A percentile compares a stretch with the other conserved stretches of the same genome.
Conservation (phyloP, 2,797 vertebrate genomes). For the Pseudopleuronectes americanus region DNA sequence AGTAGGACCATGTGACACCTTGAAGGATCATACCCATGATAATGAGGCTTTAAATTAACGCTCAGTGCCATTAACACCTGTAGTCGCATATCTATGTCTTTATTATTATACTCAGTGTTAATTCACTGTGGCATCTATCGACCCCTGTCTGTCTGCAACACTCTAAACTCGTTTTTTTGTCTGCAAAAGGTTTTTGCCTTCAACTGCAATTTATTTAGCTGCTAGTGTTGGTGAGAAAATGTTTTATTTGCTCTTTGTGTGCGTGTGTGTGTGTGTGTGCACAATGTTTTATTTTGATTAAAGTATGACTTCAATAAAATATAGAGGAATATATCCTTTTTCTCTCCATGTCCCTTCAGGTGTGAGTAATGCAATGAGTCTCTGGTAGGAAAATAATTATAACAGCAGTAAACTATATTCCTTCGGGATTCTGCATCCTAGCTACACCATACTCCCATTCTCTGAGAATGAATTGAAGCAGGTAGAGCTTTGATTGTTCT, state of each 20-base stretch:
- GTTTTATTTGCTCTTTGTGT: too few relatives aligned
- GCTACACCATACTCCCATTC: too few relatives aligned
- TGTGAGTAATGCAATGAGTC: too few relatives aligned
- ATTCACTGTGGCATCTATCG: neutral
- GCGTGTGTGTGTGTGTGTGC: too few relatives aligned
- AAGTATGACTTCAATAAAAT: too few relatives aligned
- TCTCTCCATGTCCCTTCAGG: too few relatives aligned
- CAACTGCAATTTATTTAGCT: too few relatives aligned
- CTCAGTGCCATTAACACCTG: neutral
- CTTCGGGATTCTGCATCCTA: too few relatives aligned
- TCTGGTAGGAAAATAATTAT: neutral
- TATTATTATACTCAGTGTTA: conserved; percentile 3
- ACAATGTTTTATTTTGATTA: too few relatives aligned
- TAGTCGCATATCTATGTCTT: conserved; percentile 14
- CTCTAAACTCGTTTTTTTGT: neutral
- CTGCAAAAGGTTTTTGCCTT: neutral
- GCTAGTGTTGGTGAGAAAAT: too few relatives aligned
- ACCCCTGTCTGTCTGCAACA: conserved; percentile 5
- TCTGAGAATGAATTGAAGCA: conserved; percentile 1
- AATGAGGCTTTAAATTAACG: conserved; percentile 4
- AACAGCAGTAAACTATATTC: neutral
- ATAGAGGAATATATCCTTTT: too few relatives aligned
- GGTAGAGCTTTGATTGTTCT: conserved; percentile 11
- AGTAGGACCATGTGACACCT: conserved; percentile 18
- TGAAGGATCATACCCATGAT: conserved; percentile 11